Conservation (phyloP, 92 coral and sea anemone species). For the Anthopleura xanthogrammica region DNA sequence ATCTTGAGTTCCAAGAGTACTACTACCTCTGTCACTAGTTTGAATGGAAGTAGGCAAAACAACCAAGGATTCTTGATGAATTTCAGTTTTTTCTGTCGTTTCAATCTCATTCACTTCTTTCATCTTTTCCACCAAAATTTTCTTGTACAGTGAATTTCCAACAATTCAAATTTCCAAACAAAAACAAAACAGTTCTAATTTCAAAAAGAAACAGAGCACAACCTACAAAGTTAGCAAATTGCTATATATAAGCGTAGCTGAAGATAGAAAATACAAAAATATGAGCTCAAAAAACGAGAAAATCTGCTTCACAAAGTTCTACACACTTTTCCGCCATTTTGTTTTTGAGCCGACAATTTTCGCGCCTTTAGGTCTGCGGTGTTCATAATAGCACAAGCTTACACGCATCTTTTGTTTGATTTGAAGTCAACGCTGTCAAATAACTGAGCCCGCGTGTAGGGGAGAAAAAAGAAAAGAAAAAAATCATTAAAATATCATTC, state of each 20-base stretch:
- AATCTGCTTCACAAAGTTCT: background rate
- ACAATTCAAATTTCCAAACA: background rate
- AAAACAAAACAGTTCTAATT: background rate
- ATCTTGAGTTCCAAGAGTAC: background rate
- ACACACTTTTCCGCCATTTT: conserved; percentile 11
- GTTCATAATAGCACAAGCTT: conserved; percentile 13
- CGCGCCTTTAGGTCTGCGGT: conserved; percentile 11
- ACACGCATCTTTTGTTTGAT: conserved; percentile 30
- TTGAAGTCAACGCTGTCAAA: conserved; percentile 15
- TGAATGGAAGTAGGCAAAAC: background rate
- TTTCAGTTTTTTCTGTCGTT: background rate
- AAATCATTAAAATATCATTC: background rate
- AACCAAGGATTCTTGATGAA: background rate
- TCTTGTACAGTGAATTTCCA: background rate
- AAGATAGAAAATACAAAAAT: background rate
- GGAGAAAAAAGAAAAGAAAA: background rate
- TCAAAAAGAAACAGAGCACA: background rate
- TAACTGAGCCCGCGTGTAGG: conserved; percentile 36
- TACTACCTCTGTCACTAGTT: background rate
- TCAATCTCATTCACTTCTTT: background rate
- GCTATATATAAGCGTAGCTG: background rate
- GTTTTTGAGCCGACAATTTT: conserved; percentile 29
- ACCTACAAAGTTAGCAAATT: background rate
- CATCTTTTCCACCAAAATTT: background rate
- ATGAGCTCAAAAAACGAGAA: background rate